Base-by-base conservation (phyloP, 2,888 invertebrate genomes). In the Malthinus flaveolus region DNA sequence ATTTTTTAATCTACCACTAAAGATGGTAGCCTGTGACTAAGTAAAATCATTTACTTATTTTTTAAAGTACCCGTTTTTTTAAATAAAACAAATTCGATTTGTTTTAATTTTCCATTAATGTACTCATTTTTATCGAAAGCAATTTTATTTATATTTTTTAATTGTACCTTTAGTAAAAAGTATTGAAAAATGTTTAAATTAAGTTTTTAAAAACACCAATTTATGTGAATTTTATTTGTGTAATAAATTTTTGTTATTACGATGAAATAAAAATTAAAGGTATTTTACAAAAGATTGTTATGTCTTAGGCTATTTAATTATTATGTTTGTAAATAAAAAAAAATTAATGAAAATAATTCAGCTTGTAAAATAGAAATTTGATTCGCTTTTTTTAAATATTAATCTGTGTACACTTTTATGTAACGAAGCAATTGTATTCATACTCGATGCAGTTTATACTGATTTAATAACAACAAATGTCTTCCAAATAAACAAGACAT, bases 401-500 rank as follows among this genome's bases (percentile, higher is more conserved):
- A 68, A 68, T 71, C 69, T 69, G 65, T 72, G 69, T 72, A 70
- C 69, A 68, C 70, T 70, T 64, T 68, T 60, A 45, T 59, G 63
- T 65, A 69, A 70, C 67, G 66, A 67, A 65, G 58, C 68, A 74
- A 74, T 73, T 77, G 75, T 76, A 77, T 73, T 73, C 75, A 75
- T 75, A 76, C 75, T 74, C 74, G 11, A 73, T 76, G 75, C 75
- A 70, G 77, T 78, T 78, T 78, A 77, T 78, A 78, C 77, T 75
- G 75, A 73, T 77, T 76, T 75, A 76, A 74, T 76, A 77, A 76
- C 72, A 76, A 73, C 72, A 75, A 75, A 75, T 77, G 78, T 78
- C 78, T 78, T 78, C 78, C 78, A 77, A 78, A 78, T 78, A 78
- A 77, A 78, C 72, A 71, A 77, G 77, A 73, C 76, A 77, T 77